These are phyloP conservation scores for Sesamia nonagrioides DNA, from an alignment of 1,140 invertebrate genomes.

Conservation along the genomic window DNA sequence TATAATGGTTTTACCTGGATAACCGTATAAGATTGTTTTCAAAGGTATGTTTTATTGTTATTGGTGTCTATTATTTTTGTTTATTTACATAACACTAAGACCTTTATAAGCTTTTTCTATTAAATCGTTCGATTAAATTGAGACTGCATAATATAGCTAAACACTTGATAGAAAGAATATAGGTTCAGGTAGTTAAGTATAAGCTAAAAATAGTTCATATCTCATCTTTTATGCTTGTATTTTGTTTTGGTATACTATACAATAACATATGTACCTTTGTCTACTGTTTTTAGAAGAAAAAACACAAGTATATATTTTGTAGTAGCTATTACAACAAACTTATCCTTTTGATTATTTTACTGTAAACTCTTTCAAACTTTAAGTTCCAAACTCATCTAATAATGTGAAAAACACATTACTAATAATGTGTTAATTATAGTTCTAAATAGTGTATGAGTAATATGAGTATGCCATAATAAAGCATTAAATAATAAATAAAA, in stretches of 20 bases:
- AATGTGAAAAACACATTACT: too few species aligned
- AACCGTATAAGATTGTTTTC: not conserved
- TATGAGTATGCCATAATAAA: too few species aligned
- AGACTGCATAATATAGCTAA: not conserved
- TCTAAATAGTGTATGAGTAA: too few species aligned
- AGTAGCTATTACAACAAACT: not conserved
- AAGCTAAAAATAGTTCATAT: not conserved
- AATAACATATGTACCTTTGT: not conserved
- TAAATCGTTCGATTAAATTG: not conserved
- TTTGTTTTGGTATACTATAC: not conserved
- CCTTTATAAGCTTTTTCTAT: not conserved
- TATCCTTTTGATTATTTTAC: not conserved
- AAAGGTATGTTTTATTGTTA: conserved; percentile 21
- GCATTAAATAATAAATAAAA: too few species aligned
- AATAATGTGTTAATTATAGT: too few species aligned
- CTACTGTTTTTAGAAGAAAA: not conserved
- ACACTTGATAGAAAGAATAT: not conserved
- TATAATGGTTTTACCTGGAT: conserved; percentile 24
- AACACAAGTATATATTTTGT: too few species aligned
- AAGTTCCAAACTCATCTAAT: too few species aligned
- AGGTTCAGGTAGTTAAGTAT: not conserved
- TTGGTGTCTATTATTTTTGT: not conserved
- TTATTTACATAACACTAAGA: conserved; percentile 30
- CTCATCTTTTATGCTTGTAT: not conserved
- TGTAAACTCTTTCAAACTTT: too few species aligned